These are phyloP conservation scores for Sussaba pulchella DNA, from an alignment of 2,888 invertebrate genomes.

Conservation along the genomic window DNA sequence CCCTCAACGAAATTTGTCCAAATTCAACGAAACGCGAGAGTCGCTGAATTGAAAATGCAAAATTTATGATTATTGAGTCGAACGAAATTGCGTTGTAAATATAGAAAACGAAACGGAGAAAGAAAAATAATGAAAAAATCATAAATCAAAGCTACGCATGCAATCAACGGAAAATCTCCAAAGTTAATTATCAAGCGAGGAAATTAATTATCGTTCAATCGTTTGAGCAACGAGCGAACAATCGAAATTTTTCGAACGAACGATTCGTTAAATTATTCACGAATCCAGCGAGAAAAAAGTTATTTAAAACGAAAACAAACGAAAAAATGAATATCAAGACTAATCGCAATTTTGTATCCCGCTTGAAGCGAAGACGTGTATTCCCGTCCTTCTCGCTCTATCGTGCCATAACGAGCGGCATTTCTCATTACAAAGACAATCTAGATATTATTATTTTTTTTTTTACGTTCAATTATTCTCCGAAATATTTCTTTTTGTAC, in stretches of 20 bases:
- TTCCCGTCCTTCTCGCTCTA: conserved; percentile 43
- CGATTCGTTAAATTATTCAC: conserved; percentile 22
- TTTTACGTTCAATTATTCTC: background rate
- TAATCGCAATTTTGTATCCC: conserved; percentile 29
- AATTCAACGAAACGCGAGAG: background rate
- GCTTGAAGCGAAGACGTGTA: conserved; percentile 36
- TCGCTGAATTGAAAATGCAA: too few relatives aligned
- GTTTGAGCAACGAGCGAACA: conserved; percentile 15
- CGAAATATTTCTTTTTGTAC: background rate
- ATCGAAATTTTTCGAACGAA: conserved; percentile 6
- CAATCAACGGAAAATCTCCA: background rate
- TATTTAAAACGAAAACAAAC: conserved; percentile 29
- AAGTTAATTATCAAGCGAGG: background rate
- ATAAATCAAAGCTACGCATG: conserved; percentile 8
- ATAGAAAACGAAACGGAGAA: too few relatives aligned
- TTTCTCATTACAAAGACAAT: conserved; percentile 48
- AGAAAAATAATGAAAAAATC: background rate
- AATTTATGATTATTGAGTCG: too few relatives aligned
- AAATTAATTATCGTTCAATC: background rate
- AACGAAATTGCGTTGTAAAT: conserved; percentile 8
- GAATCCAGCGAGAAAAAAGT: conserved; percentile 9
- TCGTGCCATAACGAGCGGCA: conserved; percentile 65
- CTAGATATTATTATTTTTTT: conserved; percentile 14
- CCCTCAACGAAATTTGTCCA: conserved; percentile 8
- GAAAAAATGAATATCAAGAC: conserved; percentile 24